Base-by-base conservation (phyloP, 2,888 invertebrate genomes). In the Agrenia bidenticulata region DNA sequence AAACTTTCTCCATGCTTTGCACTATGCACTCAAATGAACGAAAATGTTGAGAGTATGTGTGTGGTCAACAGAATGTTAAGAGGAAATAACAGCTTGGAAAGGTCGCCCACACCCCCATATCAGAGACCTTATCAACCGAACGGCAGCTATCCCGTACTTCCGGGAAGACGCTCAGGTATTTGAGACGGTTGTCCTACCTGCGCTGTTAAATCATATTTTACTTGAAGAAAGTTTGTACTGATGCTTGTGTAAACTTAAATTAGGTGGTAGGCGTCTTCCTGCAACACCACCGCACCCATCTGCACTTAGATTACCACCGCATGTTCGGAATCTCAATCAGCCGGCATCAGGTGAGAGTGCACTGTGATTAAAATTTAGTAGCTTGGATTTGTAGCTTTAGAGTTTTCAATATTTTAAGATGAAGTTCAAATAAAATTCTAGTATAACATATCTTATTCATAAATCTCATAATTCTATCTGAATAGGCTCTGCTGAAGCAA, bases 61-160 rank as follows among this genome's bases (percentile, higher is more conserved):
- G 19, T 45, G 19, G 27, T 24, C 56, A 32, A 9, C 49, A 73
- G 73, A 66, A 55, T 66, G 49, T 64, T 72, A 59, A 67, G 65
- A 71, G 69, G 57, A 23, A 72, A 74, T 17, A 70, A 75, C 65
- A 75, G 75, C 64, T 65, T 75, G 62, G 75, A 75, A 50, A 61
- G 75, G 58, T 74, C 74, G 1, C 74, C 75, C 41, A 75, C 74
- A 57, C 75, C 75, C 51, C 74, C 73, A 51, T 74, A 74, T 69
- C 66, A 64, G 39, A 68, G 74, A 64, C 69, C 67, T 42, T 72
- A 70, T 67, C 72, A 73, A 61, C 68, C 71, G 0, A 75, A 75
- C 42, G 75, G 75, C 42, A 75, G 75, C 42, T 76, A 74, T 67
- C 76, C 76, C 0, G 71, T 76, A 70, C 69, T 76, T 49, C 74